Evolutionary conservation across 2,113 vertebrate species (phyloP).

Genomic region (Gymnobelideus leadbeateri): DNA sequence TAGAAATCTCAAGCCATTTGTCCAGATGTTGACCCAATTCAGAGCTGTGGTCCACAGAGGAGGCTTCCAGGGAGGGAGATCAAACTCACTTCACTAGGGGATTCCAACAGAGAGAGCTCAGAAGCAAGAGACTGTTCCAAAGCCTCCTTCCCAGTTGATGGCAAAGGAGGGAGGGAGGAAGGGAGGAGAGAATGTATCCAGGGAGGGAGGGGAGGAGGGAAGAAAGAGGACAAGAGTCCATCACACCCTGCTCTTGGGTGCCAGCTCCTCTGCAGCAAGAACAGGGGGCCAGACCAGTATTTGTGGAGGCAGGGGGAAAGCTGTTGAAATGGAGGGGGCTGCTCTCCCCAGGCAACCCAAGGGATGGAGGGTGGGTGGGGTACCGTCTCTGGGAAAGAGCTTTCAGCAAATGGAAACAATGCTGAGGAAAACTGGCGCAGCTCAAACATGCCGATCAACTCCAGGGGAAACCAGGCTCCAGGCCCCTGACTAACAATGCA

Average conservation of each 20-base stretch:
- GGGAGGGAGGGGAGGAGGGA: conserved; percentile 20
- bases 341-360: conserved; percentile 60
- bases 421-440: conserved; percentile 37
- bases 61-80: neutral
- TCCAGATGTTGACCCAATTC: conserved; percentile 76
- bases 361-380: conserved; percentile 76
- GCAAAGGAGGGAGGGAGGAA: conserved; percentile 2
- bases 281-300: neutral
- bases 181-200: neutral
- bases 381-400: conserved; percentile 51
- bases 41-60: conserved; percentile 63
- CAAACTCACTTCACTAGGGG: neutral
- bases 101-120: neutral
- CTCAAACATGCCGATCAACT: conserved; percentile 19
- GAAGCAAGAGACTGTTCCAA: neutral
- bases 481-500: neutral
- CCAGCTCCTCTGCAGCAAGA: neutral
- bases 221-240: neutral
- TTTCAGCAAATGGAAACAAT: conserved; percentile 74
- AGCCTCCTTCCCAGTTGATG: neutral
- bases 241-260: conserved; percentile 1
- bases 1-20: conserved; percentile 28
- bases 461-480: neutral
- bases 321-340: neutral
- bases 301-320: conserved; percentile 60